Percentiles rank a stretch among this genome's conserved stretches.
These are phyloP conservation scores for Astreopora myriophthalma DNA, from an alignment of 64 coral and sea anemone genomes.

Conservation along the genomic window DNA sequence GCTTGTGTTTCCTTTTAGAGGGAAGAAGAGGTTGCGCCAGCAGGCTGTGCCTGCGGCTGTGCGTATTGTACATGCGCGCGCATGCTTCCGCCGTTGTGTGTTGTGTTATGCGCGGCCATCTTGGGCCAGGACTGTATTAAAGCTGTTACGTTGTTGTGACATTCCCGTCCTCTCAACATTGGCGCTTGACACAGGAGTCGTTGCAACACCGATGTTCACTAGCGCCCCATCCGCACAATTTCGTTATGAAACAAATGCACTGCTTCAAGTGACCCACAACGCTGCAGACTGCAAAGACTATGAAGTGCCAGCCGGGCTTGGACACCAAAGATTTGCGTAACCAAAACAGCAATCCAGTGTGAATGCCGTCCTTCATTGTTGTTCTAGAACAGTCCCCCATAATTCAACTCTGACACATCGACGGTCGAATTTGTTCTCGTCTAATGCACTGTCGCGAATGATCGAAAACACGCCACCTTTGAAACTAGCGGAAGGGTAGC, in stretches of 20 bases:
- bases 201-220: not conserved
- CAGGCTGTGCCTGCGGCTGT: not conserved
- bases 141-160: no score
- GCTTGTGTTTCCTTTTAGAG: no score
- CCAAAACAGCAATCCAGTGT: not conserved
- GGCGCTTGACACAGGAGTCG: not conserved
- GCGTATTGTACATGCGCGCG: not conserved
- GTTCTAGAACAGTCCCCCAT: not conserved
- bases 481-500: not conserved
- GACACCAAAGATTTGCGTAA: not conserved
- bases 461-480: not conserved
- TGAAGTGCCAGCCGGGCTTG: not conserved
- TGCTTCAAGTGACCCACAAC: not conserved
- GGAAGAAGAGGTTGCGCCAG: no score
- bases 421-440: not conserved
- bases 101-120: not conserved
- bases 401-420: not conserved
- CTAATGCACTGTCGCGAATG: not conserved
- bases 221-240: not conserved
- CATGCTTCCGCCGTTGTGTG: not conserved
- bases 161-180: no score
- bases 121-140: not conserved
- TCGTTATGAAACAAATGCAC: not conserved
- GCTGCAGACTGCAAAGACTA: not conserved
- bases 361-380: not conserved